These are phyloP conservation scores for Tetranychus cinnabarinus DNA, from an alignment of 1,140 invertebrate genomes.

Conservation along the genomic window DNA sequence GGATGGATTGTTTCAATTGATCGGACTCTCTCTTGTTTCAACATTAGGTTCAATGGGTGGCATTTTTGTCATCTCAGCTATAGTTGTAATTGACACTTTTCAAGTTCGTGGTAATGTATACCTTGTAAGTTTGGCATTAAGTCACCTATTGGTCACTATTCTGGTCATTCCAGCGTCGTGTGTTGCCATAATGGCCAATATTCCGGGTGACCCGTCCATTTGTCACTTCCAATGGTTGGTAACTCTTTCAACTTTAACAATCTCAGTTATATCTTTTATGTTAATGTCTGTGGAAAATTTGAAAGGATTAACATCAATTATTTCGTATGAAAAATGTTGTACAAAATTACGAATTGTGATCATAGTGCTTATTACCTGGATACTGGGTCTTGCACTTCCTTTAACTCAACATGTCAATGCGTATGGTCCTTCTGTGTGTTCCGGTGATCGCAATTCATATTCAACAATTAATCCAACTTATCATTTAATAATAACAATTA, in stretches of 20 bases:
- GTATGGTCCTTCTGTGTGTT: conserved; percentile 19
- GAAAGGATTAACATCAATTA: conserved; percentile 7
- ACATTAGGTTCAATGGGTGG: conserved; percentile 43
- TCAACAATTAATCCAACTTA: conserved; percentile 1
- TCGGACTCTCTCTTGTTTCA: conserved; percentile 36
- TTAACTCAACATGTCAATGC: conserved; percentile 25
- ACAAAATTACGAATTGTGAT: conserved; percentile 15
- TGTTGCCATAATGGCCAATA: conserved; percentile 33
- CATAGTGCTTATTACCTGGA: conserved; percentile 27
- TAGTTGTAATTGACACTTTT: conserved; percentile 21
- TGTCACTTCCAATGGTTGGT: conserved; percentile 41
- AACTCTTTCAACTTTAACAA: conserved; percentile 36
- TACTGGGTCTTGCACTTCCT: conserved; percentile 27
- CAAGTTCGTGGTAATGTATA: conserved; percentile 35
- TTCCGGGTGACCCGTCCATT: conserved; percentile 29
- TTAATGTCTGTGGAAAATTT: conserved; percentile 33
- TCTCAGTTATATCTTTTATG: conserved; percentile 34
- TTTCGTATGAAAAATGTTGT: conserved; percentile 13
- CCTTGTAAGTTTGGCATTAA: conserved; percentile 46
- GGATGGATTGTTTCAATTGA: conserved; percentile 37
- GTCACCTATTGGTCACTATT: conserved; percentile 44
- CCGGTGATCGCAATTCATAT: neutral
- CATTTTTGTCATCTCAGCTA: conserved; percentile 46
- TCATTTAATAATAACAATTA: conserved; percentile 6
- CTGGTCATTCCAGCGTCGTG: conserved; percentile 42